These are phyloP conservation scores for Colossoma macropomum DNA, from an alignment of 2,113 vertebrate genomes.

Conservation along the genomic window DNA sequence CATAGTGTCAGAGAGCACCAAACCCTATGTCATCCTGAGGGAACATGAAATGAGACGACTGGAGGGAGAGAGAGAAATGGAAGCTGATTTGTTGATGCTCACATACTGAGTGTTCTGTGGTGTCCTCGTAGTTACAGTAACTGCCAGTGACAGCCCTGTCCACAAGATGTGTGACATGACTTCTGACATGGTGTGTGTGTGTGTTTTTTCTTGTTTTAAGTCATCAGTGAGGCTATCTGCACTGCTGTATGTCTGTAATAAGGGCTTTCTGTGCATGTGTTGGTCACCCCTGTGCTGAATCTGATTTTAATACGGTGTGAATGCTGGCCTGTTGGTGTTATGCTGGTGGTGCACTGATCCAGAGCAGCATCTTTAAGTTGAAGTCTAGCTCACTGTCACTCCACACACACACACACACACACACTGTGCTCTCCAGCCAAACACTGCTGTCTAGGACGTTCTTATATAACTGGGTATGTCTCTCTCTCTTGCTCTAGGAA, in stretches of 20 bases:
- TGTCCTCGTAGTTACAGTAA: background rate
- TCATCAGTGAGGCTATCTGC: slow-evolving; percentile 7
- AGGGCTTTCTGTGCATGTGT: slow-evolving; percentile 31
- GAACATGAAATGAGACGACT: slow-evolving; percentile 2
- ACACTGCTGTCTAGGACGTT: slow-evolving; percentile 51
- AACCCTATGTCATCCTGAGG: slow-evolving; percentile 16
- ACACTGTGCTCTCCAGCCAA: slow-evolving; percentile 54
- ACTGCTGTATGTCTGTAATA: background rate
- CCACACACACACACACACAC: slow-evolving; percentile 33
- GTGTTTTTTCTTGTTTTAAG: background rate
- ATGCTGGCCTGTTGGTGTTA: slow-evolving; percentile 10
- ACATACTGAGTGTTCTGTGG: background rate
- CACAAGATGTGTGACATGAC: slow-evolving; percentile 20
- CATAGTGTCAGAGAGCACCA: slow-evolving; percentile 34
- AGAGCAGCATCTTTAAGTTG: slow-evolving; percentile 60
- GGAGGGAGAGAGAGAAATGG: slow-evolving; percentile 4
- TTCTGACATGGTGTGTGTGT: slow-evolving; percentile 14
- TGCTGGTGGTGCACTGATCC: slow-evolving; percentile 43
- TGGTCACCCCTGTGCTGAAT: background rate
- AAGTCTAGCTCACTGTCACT: slow-evolving; percentile 58
- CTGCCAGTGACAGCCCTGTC: slow-evolving; percentile 9
- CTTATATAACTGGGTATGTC: slow-evolving; percentile 60
- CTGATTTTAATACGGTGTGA: slow-evolving; percentile 34
- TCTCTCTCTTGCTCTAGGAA: slow-evolving; percentile 77
- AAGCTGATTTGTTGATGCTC: slow-evolving; percentile 11